Evolutionary conservation across 92 coral and sea anemone species (phyloP).

Genomic region (Epizoanthus illoricatus): DNA sequence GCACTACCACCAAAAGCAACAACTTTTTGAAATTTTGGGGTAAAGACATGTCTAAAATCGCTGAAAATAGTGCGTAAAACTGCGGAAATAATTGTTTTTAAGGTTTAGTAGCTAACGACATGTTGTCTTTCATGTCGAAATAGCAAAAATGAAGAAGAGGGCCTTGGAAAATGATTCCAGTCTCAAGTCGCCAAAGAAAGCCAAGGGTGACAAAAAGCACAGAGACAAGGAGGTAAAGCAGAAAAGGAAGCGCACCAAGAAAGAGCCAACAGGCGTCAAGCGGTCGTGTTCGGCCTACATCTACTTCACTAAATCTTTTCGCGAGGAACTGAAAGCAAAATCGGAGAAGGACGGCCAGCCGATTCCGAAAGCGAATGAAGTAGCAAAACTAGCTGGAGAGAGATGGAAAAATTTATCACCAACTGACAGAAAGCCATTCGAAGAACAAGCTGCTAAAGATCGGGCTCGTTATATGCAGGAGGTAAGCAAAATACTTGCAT

Average conservation of each 20-base stretch:
- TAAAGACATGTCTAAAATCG: conserved; percentile 34
- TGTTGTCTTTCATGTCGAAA: conserved; percentile 75
- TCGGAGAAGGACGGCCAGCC: conserved; percentile 68
- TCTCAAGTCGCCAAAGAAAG: conserved; percentile 79
- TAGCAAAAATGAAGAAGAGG: conserved; percentile 87
- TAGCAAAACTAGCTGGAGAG: conserved; percentile 92
- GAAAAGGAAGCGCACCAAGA: conserved; percentile 53
- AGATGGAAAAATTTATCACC: conserved; percentile 73
- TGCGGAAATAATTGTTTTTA: conserved; percentile 48
- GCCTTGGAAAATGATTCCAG: conserved; percentile 57
- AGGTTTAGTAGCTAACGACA: conserved; percentile 60
- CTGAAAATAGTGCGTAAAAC: conserved; percentile 37
- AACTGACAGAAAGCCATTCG: conserved; percentile 73
- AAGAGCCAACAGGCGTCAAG: conserved; percentile 68
- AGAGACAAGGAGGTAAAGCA: conserved; percentile 44
- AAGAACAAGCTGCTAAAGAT: conserved; percentile 64
- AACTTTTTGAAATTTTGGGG: background rate
- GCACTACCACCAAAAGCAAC: conserved; percentile 7
- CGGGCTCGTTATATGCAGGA: conserved; percentile 71
- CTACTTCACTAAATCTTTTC: conserved; percentile 81
- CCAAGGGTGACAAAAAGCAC: conserved; percentile 55
- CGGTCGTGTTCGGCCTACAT: conserved; percentile 94
- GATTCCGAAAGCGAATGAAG: conserved; percentile 88
- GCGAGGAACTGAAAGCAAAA: conserved; percentile 69
- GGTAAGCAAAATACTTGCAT: conserved; percentile 58